Evolutionary conservation across 2,797 vertebrate species (phyloP).

Genomic region (Sylvilagus floridanus): DNA sequence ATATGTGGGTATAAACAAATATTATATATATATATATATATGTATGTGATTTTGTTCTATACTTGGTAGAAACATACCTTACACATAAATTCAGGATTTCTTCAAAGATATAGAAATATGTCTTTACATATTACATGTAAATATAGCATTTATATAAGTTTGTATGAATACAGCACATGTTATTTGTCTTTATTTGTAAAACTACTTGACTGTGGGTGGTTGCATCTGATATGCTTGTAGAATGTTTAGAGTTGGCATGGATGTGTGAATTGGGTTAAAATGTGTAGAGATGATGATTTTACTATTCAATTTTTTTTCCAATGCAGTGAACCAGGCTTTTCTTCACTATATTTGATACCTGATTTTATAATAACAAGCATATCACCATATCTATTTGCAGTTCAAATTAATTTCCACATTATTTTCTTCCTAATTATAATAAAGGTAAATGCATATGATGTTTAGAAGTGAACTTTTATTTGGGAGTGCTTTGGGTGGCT

Average conservation of each 20-base stretch:
- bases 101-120: no score
- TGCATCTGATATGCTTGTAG: background rate
- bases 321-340: background rate
- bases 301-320: background rate
- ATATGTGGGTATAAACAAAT: background rate
- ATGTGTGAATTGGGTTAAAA: background rate
- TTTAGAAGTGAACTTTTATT: background rate
- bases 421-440: background rate
- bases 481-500: background rate
- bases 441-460: background rate
- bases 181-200: background rate
- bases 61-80: background rate
- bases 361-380: conserved; percentile 20
- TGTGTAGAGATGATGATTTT: background rate
- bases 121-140: background rate
- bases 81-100: background rate
- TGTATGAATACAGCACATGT: background rate
- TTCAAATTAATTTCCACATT: background rate
- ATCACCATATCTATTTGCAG: background rate
- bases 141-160: background rate
- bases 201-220: background rate
- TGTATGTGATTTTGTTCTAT: background rate
- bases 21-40: background rate
- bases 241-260: background rate
- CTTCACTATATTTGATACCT: background rate